These are phyloP conservation scores for Rapana venosa DNA, from an alignment of 2,888 invertebrate species.

Conservation along the genomic window DNA sequence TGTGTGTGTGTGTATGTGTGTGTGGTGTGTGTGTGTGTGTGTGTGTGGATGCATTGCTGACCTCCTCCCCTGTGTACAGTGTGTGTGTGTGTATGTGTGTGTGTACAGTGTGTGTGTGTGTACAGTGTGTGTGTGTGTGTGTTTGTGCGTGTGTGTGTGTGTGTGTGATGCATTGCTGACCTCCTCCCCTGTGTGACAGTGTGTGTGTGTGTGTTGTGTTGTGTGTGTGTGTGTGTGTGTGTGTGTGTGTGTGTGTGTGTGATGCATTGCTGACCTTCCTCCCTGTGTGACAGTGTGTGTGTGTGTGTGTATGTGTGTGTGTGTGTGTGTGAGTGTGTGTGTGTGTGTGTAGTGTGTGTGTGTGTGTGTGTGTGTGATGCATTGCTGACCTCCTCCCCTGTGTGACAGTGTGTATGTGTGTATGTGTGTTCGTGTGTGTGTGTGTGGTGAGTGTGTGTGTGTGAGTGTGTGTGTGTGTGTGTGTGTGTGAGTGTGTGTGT, in stretches of 20 bases:
- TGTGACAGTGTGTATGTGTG: not conserved
- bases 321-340: not conserved
- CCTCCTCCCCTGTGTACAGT: no score
- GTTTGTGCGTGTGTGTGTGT: no score
- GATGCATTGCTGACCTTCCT: not conserved
- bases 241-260: conserved; percentile 17
- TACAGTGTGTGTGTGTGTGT: no score
- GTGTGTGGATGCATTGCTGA: no score
- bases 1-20: no score
- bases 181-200: not conserved
- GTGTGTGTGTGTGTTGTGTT: not conserved
- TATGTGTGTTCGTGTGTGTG: no score
- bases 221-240: not conserved
- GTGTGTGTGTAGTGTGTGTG: not conserved
- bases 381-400: no score
- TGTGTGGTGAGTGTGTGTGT: no score
- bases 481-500: no score
- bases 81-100: not conserved
- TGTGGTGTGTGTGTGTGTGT: not conserved
- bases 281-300: not conserved
- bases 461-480: no score
- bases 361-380: not conserved
- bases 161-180: no score
- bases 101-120: not conserved
- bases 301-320: not conserved